Evolutionary conservation across 1,140 invertebrate species (phyloP), one percentile per base, ranked within the genome.

Genomic region (Subanguina moxae): DNA sequence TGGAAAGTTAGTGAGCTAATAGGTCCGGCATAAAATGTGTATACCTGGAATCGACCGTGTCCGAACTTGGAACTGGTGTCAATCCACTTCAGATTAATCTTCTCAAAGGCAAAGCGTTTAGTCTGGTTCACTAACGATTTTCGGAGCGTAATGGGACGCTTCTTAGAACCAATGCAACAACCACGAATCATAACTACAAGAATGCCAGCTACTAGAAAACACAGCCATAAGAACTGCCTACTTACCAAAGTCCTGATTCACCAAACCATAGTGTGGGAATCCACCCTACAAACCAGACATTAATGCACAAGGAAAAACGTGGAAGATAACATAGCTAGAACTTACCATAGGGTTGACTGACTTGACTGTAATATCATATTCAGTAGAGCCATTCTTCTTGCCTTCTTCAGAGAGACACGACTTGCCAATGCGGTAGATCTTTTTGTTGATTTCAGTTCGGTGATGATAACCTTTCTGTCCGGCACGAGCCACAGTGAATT

Each of bases 391-490:
- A 84, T 98, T 99, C 85, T 96, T 98, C 84, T 95, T 96, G 66
- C 97, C 88, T 30, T 97, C 80, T 11, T 59, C 42, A 38, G 68
- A 70, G 81, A 95, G 90, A 75, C 92, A 90, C 81, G 87, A 91
- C 84, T 90, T 87, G 65, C 94, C 96, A 85, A 99, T 93, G 75
- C 94, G 89, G 85, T 98, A 99, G 77, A 99, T 97, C 84, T 99
- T 99, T 86, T 99, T 99, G 87, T 99, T 99, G 87, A 97, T 95
- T 85, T 99, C 94, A 56, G 96, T 99, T 84, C 96, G 89, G 83
- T 99, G 96, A 84, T 98, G 95, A 85, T 96, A 99, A 82, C 96
- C 96, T 84, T 98, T 98, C 84, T 99, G 96, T 90, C 96, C 95
- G 86, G 96, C 96, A 86, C 96, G 90, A 62, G 96, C 95, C 62